These are phyloP conservation scores for Neopelma chrysocephalum DNA, from an alignment of 2,797 vertebrate genomes.

Conservation along the genomic window DNA sequence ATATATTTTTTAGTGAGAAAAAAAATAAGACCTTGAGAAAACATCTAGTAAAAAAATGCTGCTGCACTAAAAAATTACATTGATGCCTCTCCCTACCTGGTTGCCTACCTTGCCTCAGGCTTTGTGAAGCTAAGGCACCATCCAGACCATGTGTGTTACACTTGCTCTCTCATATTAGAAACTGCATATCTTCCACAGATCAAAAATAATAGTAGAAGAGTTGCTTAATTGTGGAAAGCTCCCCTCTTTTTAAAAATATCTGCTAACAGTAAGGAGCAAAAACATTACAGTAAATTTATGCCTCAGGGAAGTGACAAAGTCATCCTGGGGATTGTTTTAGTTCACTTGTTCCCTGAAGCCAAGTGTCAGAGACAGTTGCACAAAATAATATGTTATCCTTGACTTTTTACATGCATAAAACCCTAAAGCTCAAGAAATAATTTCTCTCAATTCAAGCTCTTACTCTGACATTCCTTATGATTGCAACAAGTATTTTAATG, in stretches of 20 bases:
- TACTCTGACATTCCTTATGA: background rate
- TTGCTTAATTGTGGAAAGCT: background rate
- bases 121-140: background rate
- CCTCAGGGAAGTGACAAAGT: background rate
- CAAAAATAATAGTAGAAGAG: background rate
- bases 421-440: background rate
- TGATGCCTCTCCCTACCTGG: background rate
- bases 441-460: background rate
- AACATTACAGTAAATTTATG: background rate
- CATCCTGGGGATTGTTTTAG: background rate
- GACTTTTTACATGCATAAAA: background rate
- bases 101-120: background rate
- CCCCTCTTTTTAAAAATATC: background rate
- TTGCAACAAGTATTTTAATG: conserved; percentile 36
- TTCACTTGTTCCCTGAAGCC: background rate
- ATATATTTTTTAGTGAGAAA: background rate
- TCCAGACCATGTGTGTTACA: accelerated
- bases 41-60: accelerated
- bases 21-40: background rate
- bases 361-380: background rate
- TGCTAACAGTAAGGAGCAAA: background rate
- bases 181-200: background rate
- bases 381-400: background rate
- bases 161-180: background rate
- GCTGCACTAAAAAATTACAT: background rate